Conservation (phyloP, 2,113 vertebrate genomes). For the Elaphurus davidianus region DNA sequence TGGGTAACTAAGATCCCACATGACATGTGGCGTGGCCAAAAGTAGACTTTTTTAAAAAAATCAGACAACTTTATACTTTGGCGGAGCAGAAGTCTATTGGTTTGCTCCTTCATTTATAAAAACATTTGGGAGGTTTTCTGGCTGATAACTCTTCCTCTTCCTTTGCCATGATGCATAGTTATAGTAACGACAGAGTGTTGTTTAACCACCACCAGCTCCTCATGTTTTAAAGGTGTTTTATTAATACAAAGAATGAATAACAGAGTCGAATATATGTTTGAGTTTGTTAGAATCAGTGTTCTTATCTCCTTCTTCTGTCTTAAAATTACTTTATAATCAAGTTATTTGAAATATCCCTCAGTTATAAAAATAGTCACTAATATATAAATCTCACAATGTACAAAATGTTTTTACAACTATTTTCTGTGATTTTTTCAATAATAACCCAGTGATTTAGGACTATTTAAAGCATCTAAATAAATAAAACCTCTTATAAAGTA, state of each 20-base stretch:
- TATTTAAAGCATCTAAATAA: not conserved
- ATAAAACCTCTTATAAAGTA: not conserved
- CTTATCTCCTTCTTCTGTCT: not conserved
- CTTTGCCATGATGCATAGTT: not conserved
- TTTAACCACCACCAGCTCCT: not conserved
- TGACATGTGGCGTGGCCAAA: not conserved
- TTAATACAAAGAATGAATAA: not conserved
- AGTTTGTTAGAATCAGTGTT: not conserved
- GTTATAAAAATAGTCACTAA: not conserved
- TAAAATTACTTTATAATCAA: constrained; percentile 8
- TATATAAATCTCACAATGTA: not conserved
- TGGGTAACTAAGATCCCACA: not conserved
- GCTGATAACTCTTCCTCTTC: not conserved
- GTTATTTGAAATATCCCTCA: not conserved
- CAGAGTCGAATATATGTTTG: not conserved
- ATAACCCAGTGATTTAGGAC: not conserved
- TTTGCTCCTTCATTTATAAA: not conserved
- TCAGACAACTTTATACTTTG: not conserved
- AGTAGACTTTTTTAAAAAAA: not conserved
- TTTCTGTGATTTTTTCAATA: not conserved
- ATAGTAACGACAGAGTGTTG: not conserved
- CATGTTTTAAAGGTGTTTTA: not conserved
- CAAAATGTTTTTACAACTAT: not conserved
- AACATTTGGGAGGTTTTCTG: not conserved
- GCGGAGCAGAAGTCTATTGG: not conserved